These are phyloP conservation scores for Pseudorasbora parva DNA, from an alignment of 2,113 vertebrate genomes.

Conservation along the genomic window DNA sequence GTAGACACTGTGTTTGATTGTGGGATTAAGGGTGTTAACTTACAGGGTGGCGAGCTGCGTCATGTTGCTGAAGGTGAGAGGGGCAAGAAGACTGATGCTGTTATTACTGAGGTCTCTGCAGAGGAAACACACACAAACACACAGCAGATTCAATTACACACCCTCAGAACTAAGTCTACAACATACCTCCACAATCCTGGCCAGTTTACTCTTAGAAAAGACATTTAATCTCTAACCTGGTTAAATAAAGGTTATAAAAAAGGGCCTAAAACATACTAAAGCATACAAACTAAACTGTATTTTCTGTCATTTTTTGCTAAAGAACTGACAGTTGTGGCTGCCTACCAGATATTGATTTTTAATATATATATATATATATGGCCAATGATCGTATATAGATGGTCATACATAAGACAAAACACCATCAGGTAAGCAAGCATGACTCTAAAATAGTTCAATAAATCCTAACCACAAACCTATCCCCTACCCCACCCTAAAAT, in stretches of 20 bases:
- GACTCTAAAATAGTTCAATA: background rate
- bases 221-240: background rate
- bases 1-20: conserved; percentile 24
- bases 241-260: background rate
- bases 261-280: background rate
- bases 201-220: background rate
- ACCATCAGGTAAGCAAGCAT: background rate
- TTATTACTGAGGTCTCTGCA: conserved; percentile 97
- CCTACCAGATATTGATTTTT: background rate
- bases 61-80: conserved; percentile 96
- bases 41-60: conserved; percentile 88
- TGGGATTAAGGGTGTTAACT: conserved; percentile 80
- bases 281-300: background rate
- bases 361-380: too few relatives aligned
- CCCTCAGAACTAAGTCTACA: background rate
- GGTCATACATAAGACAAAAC: background rate
- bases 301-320: background rate
- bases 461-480: too few relatives aligned
- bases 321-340: background rate
- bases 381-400: background rate
- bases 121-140: conserved; percentile 46
- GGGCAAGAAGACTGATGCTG: conserved; percentile 88
- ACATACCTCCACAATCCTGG: background rate
- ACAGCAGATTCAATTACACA: conserved; percentile 9
- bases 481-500: background rate